These are phyloP conservation scores for Mionectes macconnelli DNA, from an alignment of 2,113 vertebrate species.

Conservation along the genomic window DNA sequence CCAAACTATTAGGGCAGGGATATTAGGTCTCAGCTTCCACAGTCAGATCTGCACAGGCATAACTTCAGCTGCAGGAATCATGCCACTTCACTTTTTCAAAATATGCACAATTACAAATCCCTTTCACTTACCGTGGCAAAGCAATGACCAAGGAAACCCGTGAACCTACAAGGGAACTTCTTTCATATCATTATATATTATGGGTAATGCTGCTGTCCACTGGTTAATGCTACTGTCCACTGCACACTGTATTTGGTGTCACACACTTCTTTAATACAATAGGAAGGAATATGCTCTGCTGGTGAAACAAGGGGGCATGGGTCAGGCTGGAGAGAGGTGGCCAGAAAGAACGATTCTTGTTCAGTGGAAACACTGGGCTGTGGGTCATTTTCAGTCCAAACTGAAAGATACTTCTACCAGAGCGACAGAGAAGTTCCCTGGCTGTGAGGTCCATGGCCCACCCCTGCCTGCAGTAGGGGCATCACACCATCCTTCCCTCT, in stretches of 20 bases:
- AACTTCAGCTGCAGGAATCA: background rate
- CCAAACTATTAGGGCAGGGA: background rate
- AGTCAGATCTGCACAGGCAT: background rate
- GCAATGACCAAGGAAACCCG: background rate
- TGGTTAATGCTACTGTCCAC: background rate
- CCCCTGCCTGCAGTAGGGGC: background rate
- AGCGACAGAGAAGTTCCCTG: background rate
- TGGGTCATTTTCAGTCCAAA: background rate
- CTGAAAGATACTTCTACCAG: background rate
- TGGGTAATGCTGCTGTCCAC: background rate
- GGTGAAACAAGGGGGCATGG: rapidly evolving
- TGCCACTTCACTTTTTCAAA: background rate
- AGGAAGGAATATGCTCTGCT: background rate
- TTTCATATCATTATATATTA: background rate
- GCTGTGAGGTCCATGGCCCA: background rate
- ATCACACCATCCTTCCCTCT: background rate
- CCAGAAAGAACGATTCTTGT: rapidly evolving
- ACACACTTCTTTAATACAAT: background rate
- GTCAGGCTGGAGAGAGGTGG: background rate
- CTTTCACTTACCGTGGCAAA: background rate
- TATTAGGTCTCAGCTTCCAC: background rate
- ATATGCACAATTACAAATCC: background rate
- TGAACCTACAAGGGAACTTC: background rate
- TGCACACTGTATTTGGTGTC: background rate
- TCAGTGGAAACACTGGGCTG: background rate